Evolutionary conservation across 2,888 invertebrate genomes (phyloP).

Genomic region (Tenthredo amoena): DNA sequence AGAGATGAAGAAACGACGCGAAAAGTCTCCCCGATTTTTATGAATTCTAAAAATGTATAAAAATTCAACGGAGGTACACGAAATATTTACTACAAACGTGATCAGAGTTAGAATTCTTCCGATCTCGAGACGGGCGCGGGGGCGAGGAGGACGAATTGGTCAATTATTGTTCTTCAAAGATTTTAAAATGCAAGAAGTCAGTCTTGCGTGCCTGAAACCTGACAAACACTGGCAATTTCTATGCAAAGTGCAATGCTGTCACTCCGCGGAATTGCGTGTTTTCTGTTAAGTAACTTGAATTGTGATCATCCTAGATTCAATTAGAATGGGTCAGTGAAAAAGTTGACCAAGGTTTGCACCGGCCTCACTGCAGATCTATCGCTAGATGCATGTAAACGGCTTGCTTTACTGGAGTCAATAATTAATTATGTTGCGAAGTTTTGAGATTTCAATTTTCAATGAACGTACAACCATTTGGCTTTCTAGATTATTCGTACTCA

Average conservation of each 20-base stretch:
- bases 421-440: too few relatives aligned
- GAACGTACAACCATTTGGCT: neutral
- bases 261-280: slow-evolving; percentile 43
- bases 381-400: slow-evolving; percentile 9
- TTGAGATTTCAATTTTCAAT: neutral
- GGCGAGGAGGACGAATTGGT: neutral
- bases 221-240: slow-evolving; percentile 40
- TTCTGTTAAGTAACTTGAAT: slow-evolving; percentile 32
- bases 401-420: neutral
- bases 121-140: neutral
- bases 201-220: slow-evolving; percentile 34
- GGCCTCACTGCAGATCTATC: neutral
- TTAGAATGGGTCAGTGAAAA: slow-evolving; percentile 40
- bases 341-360: slow-evolving; percentile 36
- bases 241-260: slow-evolving; percentile 49
- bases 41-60: neutral
- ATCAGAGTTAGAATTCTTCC: neutral
- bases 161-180: slow-evolving; percentile 18
- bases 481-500: neutral
- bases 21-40: neutral
- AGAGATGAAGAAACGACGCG: neutral
- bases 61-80: neutral
- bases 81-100: slow-evolving; percentile 13
- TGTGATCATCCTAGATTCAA: neutral
- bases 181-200: slow-evolving; percentile 36